Evolutionary conservation across 1,140 invertebrate species (phyloP).

Genomic region (Brachionus rotundiformis): DNA sequence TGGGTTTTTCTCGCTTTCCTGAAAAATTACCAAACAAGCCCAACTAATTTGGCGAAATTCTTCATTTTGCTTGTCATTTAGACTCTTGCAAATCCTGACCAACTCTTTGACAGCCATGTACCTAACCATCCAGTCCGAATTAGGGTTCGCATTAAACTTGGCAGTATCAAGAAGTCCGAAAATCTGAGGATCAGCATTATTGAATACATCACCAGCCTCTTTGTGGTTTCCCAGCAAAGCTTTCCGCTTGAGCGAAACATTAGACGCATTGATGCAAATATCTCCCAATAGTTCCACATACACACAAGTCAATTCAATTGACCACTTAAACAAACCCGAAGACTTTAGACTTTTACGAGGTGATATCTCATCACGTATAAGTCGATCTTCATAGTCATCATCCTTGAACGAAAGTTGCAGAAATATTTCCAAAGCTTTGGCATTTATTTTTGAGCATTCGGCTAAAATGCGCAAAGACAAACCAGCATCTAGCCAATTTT

Average conservation of each 20-base stretch:
- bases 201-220: conserved; percentile 1
- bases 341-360: not conserved
- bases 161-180: not conserved
- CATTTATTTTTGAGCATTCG: conserved; percentile 60
- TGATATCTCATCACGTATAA: conserved; percentile 28
- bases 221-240: not conserved
- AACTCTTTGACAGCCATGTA: conserved; percentile 62
- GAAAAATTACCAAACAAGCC: conserved; percentile 58
- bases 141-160: not conserved
- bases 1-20: conserved; percentile 59
- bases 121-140: conserved; percentile 58
- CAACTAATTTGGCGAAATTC: conserved; percentile 60
- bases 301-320: not conserved
- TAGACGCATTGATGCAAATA: not conserved
- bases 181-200: not conserved
- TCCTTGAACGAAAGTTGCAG: conserved; percentile 57
- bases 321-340: conserved; percentile 3
- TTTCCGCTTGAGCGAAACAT: not conserved
- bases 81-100: conserved; percentile 59
- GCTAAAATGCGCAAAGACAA: conserved; percentile 59
- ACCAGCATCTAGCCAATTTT: conserved; percentile 59
- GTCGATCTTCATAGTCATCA: not conserved
- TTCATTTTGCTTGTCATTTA: conserved; percentile 55
- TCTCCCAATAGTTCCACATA: conserved; percentile 22
- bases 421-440: conserved; percentile 58